Evolutionary conservation across 2,797 vertebrate genomes (phyloP), one percentile per base, ranked within the genome.

Genomic region (Notamacropus eugenii): DNA sequence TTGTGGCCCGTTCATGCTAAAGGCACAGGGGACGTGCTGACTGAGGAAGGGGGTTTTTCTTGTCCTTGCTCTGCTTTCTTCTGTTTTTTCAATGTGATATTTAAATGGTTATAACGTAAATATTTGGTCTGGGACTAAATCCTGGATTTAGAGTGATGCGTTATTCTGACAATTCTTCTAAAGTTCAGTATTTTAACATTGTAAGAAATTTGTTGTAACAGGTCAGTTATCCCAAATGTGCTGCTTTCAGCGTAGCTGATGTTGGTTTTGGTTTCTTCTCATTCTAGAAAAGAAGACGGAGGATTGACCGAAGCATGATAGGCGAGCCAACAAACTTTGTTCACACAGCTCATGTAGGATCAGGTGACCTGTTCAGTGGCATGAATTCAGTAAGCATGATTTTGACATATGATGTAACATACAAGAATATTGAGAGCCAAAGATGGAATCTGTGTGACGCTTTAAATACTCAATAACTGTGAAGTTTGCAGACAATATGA

Each of bases 251-350:
- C 10, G 2, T 46, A 91, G 5, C 74, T 94, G 52, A 97, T 46
- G 27, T 87, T 27, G 40, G 40, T 28, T 87, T 87, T 50, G 22
- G 50, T 87, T 97, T 97, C 27, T 87, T 54, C 95, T 27, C 62
- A 22, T 98, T 96, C 96, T 97, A 99, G 99, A 99, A 99, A 97
- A 98, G 99, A 96, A 98, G 99, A 93, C 98, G 99, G 90, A 99
- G 99, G 55, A 99, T 99, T 93, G 99, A 99, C 98, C 98, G 99
- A 93, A 99, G 99, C 97, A 99, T 99, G 99, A 99, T 99, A 54
- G 99, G 99, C 46, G 99, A 99, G 93, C 99, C 99, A 0, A 99
- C 99, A 27, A 99, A 99, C 97, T 99, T 99, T 11, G 99, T 99
- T 52, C 99, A 99, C 97, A 99, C 99, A 0, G 99, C 99, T 95